phyloP scores from a whole-genome alignment of 2,797 vertebrate genomes.

The Carcharodon carcharias region DNA sequence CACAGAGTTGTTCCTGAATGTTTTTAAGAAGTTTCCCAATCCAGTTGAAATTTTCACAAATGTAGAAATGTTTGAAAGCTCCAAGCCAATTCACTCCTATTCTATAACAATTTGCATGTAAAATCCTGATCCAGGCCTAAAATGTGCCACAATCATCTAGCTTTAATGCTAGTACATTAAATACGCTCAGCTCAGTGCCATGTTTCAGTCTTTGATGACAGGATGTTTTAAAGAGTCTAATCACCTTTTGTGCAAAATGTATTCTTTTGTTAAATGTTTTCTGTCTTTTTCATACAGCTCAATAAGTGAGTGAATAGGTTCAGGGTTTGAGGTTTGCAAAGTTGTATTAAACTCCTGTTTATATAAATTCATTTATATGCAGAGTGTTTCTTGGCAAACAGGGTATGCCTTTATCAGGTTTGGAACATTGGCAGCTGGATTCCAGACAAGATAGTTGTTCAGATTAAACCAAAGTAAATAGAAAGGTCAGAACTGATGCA shows the following conservation, averaged over 20 bases:
- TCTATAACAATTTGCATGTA: neutral
- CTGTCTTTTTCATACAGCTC: neutral
- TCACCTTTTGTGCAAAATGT: neutral
- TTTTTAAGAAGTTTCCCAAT: neutral
- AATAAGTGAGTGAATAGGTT: neutral
- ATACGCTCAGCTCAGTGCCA: neutral
- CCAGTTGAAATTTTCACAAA: neutral
- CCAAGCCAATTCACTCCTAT: neutral
- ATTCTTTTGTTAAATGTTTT: neutral
- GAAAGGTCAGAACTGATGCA: constrained; percentile 12
- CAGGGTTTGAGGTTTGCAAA: neutral
- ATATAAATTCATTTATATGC: neutral
- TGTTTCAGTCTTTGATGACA: neutral
- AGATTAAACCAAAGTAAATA: constrained; percentile 15
- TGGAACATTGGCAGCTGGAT: neutral
- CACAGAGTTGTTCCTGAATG: neutral
- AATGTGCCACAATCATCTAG: neutral
- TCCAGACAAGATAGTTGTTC: neutral
- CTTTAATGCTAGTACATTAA: neutral
- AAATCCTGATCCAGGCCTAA: neutral
- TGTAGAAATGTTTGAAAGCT: neutral
- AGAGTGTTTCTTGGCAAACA: neutral
- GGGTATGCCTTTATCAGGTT: neutral
- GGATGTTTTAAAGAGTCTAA: neutral
- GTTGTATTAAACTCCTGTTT: neutral